These are phyloP conservation scores for Neoaliturus tenellus DNA, from an alignment of 2,888 invertebrate genomes.

Conservation along the genomic window DNA sequence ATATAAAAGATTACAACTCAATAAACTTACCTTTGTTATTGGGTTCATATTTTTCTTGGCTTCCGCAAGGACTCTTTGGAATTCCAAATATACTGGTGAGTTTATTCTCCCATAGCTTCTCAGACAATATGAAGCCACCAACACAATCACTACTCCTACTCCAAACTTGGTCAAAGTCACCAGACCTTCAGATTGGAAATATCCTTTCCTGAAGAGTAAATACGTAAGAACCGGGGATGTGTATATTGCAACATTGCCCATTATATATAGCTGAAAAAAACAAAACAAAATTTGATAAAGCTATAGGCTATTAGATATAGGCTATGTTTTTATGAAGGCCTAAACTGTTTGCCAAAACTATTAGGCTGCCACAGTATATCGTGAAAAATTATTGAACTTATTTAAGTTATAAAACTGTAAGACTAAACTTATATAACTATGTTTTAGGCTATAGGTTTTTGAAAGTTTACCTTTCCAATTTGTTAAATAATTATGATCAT, in stretches of 20 bases:
- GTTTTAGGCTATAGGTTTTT: too few relatives aligned
- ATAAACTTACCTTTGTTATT: conserved; percentile 73
- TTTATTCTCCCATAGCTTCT: conserved; percentile 81
- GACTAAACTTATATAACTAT: too few relatives aligned
- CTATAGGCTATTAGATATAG: too few relatives aligned
- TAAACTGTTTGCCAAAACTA: too few relatives aligned
- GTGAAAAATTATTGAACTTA: too few relatives aligned
- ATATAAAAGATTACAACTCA: not conserved
- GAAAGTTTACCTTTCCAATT: too few relatives aligned
- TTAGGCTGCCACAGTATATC: too few relatives aligned
- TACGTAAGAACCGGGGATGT: conserved; percentile 85
- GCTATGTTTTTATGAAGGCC: too few relatives aligned
- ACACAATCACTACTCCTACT: conserved; percentile 80
- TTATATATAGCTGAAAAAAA: conserved; percentile 75
- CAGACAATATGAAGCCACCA: conserved; percentile 80
- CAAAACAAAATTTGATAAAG: too few relatives aligned
- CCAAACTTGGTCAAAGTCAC: conserved; percentile 77
- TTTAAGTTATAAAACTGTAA: too few relatives aligned
- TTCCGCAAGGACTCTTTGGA: conserved; percentile 78
- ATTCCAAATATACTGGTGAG: conserved; percentile 82
- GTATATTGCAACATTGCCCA: conserved; percentile 83
- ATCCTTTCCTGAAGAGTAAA: conserved; percentile 82
- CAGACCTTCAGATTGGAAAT: conserved; percentile 76
- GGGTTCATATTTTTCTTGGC: conserved; percentile 71
- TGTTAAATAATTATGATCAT: too few relatives aligned